Base-by-base conservation (phyloP, 2,888 invertebrate genomes). In the Erynnis tages region DNA sequence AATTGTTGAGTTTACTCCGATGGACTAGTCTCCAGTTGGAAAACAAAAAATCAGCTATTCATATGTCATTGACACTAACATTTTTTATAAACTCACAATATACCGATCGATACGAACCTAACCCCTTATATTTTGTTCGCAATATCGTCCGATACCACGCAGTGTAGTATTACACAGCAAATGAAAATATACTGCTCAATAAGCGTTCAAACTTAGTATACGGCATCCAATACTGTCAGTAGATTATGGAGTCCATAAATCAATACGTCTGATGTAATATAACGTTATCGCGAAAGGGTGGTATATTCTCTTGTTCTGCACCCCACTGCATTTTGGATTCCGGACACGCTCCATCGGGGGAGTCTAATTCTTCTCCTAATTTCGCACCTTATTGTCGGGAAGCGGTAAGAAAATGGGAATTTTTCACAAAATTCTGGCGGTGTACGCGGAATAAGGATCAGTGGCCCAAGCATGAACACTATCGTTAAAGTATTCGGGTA, bases 291-390 rank as follows among this genome's bases (percentile, higher is more conserved):
- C 13, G 44, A 41, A 49, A 44, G 55, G 56, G 48, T 48, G 49
- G 43, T 50, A 56, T 54, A 61, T 59, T 65, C 64, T 63, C 63
- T 57, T 56, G 29, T 54, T 57, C 38, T 54, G 54, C 47, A 48
- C 66, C 60, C 64, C 58, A 65, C 61, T 78, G 76, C 79, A 81
- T 80, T 67, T 62, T 58, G 60, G 55, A 89, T 83, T 84, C 86
- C 38, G 45, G 62, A 68, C 88, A 88, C 88, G 88, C 76, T 55
- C 67, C 61, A 60, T 65, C 67, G 72, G 74, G 84, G 85, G 82
- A 80, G 76, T 75, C 81, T 86, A 87, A 87, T 87, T 86, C 84
- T 81, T 76, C 77, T 76, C 80, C 85, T 88, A 88, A 88, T 86
- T 88, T 89, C 78, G 77, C 83, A 88, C 86, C 87, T 85, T 88